Evolutionary conservation across 1,140 invertebrate genomes (phyloP).

Genomic region (Atta texana): DNA sequence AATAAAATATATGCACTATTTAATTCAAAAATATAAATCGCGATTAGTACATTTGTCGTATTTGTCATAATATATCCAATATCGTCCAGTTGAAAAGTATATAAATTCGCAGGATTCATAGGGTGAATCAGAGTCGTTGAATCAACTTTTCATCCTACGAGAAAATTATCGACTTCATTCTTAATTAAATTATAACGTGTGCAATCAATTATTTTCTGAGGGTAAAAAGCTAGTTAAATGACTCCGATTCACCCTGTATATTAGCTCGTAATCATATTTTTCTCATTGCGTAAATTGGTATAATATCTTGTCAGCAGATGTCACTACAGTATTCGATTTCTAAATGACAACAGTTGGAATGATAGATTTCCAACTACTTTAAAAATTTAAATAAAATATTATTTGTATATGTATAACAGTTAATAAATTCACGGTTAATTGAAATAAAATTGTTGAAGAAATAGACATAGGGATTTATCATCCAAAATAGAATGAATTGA

Average conservation of each 20-base stretch:
- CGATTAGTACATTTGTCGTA: neutral
- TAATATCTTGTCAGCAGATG: constrained; percentile 25
- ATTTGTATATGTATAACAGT: neutral
- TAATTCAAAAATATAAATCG: neutral
- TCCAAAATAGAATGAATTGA: neutral
- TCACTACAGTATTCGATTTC: neutral
- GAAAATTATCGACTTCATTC: no score
- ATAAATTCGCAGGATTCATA: neutral
- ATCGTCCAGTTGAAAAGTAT: neutral
- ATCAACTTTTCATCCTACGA: no score
- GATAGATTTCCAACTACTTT: neutral
- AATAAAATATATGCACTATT: neutral
- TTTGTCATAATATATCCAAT: neutral
- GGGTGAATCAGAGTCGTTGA: no score
- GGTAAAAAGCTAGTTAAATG: no score
- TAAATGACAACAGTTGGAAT: constrained; percentile 30
- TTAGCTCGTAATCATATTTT: neutral
- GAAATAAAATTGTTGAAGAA: neutral
- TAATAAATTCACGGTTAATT: neutral
- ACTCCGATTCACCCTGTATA: neutral
- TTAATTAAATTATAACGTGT: no score
- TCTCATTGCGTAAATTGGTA: neutral
- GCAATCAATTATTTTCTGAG: no score
- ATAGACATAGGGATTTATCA: neutral
- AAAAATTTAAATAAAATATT: neutral